A percentile compares a stretch with the other conserved stretches of the same genome.
These are phyloP conservation scores for Drosophila neocordata DNA, from an alignment of 1,140 invertebrate species.

Conservation along the genomic window DNA sequence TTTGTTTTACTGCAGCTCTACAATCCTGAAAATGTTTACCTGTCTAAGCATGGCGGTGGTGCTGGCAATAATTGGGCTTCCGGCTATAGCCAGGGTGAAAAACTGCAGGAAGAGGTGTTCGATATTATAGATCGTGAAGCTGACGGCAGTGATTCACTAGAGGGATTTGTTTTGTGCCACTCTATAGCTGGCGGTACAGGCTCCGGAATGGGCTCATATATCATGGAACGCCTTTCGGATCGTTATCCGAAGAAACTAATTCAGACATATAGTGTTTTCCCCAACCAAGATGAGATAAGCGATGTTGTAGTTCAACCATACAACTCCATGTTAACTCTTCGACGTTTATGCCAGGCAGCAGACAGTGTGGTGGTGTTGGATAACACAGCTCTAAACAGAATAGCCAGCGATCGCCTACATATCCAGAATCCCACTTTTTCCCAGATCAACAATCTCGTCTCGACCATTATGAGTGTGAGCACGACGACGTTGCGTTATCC, in stretches of 20 bases:
- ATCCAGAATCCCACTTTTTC: constrained; percentile 97
- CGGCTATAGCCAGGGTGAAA: constrained; percentile 96
- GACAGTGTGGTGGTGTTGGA: constrained; percentile 99
- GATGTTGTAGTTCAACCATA: constrained; percentile 99
- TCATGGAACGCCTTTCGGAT: constrained; percentile 96
- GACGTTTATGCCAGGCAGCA: constrained; percentile 96
- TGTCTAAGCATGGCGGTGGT: constrained; percentile 98
- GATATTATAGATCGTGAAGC: constrained; percentile 99
- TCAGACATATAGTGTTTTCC: constrained; percentile 99
- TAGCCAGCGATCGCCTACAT: constrained; percentile 96
- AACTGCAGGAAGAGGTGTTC: constrained; percentile 98
- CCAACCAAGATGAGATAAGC: constrained; percentile 98
- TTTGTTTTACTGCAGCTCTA: constrained; percentile 87
- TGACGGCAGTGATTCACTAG: constrained; percentile 99
- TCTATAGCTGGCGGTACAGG: constrained; percentile 99
- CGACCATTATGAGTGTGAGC: constrained; percentile 99
- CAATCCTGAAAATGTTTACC: constrained; percentile 99
- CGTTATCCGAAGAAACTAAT: constrained; percentile 99
- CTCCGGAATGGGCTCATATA: constrained; percentile 98
- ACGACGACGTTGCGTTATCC: constrained; percentile 98
- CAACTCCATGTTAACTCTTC: constrained; percentile 98
- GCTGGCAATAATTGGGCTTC: constrained; percentile 99
- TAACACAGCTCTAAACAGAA: constrained; percentile 97
- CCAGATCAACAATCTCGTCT: constrained; percentile 99
- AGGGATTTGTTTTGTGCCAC: constrained; percentile 99